Evolutionary conservation across 1,140 invertebrate genomes (phyloP), one percentile per base, ranked within the genome.

Genomic region (Listronotus oregonensis): DNA sequence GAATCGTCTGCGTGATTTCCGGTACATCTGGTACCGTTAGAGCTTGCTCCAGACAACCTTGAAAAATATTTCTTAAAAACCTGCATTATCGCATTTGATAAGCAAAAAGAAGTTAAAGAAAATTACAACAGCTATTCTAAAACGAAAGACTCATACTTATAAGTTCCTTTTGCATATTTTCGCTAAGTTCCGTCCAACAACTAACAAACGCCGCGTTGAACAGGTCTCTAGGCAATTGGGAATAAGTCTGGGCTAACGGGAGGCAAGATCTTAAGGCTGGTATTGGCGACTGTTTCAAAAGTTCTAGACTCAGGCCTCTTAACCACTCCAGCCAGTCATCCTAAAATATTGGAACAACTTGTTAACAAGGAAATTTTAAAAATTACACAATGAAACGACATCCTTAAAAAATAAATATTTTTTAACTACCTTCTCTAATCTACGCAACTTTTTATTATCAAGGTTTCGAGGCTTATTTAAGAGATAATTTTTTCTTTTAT

Each of bases 271-370:
- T 85, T 6, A 99, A 81, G 0, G 96, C 94, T 14, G 95, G 93
- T 14, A 95, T 97, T 6, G 96, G 95, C 0, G 96, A 97, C 76
- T 98, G 94, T 75, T 97, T 97, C 3, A 99, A 82, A 10, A 99
- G 82, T 60, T 95, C 95, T 68, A 97, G 94, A 55, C 93, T 95
- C 31, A 99, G 83, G 27, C 93, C 85, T 47, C 92, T 83, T 8
- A 99, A 78, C 97, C 97, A 99, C 80, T 99, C 96, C 7, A 98
- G 82, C 97, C 97, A 99, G 79, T 99, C 97, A 71, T 99, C 97
- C 79, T 70, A 44, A 17, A 57, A 47, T 14, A 10, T 52, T 50
- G 10, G 14, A 11, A 50, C 5, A 10, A 50, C 10, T 10, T 18
- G 7, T 18, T 31, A 31, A 6, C 3, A 21, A 3, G 3, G 27